Conservation (phyloP, 2,888 invertebrate species). For the Sphaerophoria rueppellii region DNA sequence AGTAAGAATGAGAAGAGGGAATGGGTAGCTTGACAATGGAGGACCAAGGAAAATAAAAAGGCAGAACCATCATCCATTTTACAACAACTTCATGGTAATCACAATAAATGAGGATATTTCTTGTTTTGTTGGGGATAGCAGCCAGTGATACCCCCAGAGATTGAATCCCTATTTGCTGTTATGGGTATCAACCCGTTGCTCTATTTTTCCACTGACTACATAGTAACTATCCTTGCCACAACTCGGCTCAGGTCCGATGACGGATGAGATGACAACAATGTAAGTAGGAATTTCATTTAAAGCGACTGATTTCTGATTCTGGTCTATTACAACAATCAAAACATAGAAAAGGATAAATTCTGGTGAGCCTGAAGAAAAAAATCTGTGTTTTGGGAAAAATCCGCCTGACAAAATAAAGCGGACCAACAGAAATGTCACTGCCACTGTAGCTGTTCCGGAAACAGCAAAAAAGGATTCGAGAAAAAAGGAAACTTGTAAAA, state of each 20-base stretch:
- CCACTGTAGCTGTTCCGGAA: neutral
- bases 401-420: constrained; percentile 61
- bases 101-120: constrained; percentile 70
- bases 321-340: neutral
- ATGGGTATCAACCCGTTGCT: neutral
- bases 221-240: constrained; percentile 6
- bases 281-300: constrained; percentile 71
- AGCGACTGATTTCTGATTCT: constrained; percentile 28
- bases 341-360: constrained; percentile 27
- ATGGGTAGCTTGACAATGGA: neutral
- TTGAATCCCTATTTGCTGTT: constrained; percentile 43
- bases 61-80: constrained; percentile 58
- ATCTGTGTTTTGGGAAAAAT: constrained; percentile 36
- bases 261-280: constrained; percentile 68
- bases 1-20: neutral
- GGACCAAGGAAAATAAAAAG: constrained; percentile 1
- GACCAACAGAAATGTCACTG: constrained; percentile 13
- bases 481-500: neutral
- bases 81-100: constrained; percentile 70
- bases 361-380: constrained; percentile 24
- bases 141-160: constrained; percentile 52
- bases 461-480: neutral
- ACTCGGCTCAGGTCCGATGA: constrained; percentile 41
- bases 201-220: too few species aligned
- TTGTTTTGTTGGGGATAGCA: constrained; percentile 56